Percentiles rank a stretch among this genome's conserved stretches.
phyloP scores from a whole-genome alignment of 2,888 invertebrate genomes.

The Synanthedon tipuliformis region DNA sequence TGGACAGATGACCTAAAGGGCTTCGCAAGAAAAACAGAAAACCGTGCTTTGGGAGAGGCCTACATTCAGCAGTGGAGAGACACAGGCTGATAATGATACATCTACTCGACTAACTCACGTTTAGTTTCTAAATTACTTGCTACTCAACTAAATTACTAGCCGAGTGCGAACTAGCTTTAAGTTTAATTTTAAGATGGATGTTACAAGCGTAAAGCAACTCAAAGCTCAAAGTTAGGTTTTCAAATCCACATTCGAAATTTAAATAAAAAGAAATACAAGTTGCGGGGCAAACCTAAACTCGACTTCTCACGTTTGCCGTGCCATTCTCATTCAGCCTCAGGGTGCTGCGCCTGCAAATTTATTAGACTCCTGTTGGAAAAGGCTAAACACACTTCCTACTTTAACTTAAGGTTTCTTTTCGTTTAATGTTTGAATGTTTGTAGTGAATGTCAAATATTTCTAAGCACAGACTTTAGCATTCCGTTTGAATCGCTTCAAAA shows the following conservation, averaged over 20 bases:
- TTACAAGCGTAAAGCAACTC: no score
- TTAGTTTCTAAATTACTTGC: no score
- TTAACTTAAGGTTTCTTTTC: background rate
- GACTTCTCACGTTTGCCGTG: constrained; percentile 2
- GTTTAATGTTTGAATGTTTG: background rate
- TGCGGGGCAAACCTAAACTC: background rate
- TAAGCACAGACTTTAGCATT: constrained; percentile 8
- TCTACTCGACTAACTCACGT: no score
- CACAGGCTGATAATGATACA: no score
- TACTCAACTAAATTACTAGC: no score
- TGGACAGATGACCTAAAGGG: no score
- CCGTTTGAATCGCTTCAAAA: constrained; percentile 12
- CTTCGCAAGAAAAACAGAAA: no score
- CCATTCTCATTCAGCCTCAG: constrained; percentile 1
- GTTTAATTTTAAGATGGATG: no score
- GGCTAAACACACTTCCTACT: background rate
- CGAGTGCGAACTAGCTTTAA: no score
- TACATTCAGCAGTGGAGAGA: no score
- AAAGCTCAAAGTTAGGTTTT: no score
- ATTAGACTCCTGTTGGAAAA: background rate
- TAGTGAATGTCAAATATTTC: background rate
- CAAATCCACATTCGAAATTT: background rate
- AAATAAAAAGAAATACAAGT: background rate
- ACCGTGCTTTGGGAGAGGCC: no score
- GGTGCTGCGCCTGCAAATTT: background rate